These are phyloP conservation scores for Semnopithecus entellus DNA, from an alignment of 2,113 vertebrate genomes.

Conservation along the genomic window DNA sequence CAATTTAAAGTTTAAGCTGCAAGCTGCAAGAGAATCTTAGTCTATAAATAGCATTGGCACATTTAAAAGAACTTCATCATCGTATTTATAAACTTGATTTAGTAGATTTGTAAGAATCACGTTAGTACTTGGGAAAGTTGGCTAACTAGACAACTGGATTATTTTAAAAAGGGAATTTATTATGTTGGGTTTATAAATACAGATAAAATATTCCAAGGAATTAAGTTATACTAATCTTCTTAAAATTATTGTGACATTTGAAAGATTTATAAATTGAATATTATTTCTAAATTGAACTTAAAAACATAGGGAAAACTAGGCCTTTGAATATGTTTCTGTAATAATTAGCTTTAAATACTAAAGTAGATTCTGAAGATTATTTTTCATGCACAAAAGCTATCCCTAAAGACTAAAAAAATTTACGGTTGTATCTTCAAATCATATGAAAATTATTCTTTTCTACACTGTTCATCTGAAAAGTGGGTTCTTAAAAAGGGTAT, in stretches of 20 bases:
- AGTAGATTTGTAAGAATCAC: not conserved
- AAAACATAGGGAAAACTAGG: not conserved
- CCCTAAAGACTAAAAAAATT: not conserved
- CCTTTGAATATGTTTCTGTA: not conserved
- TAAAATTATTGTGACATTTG: not conserved
- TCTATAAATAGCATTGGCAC: not conserved
- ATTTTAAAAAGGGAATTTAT: not conserved
- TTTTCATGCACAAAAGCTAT: not conserved
- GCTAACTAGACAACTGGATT: not conserved
- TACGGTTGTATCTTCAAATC: not conserved
- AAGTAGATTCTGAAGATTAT: not conserved
- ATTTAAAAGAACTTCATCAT: not conserved
- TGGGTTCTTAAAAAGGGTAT: not conserved
- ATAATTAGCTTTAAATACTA: not conserved
- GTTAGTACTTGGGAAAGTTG: not conserved
- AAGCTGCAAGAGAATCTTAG: not conserved
- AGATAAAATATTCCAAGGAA: slow-evolving; percentile 15
- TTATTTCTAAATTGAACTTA: slow-evolving; percentile 23
- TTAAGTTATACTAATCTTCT: not conserved
- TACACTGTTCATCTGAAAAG: not conserved
- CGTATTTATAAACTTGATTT: not conserved
- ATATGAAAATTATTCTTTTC: not conserved
- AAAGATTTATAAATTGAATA: slow-evolving; percentile 1
- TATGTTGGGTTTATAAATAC: not conserved
- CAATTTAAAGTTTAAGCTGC: not conserved